phyloP scores from a whole-genome alignment of 1,140 invertebrate genomes.

The Vanessa tameamea region DNA sequence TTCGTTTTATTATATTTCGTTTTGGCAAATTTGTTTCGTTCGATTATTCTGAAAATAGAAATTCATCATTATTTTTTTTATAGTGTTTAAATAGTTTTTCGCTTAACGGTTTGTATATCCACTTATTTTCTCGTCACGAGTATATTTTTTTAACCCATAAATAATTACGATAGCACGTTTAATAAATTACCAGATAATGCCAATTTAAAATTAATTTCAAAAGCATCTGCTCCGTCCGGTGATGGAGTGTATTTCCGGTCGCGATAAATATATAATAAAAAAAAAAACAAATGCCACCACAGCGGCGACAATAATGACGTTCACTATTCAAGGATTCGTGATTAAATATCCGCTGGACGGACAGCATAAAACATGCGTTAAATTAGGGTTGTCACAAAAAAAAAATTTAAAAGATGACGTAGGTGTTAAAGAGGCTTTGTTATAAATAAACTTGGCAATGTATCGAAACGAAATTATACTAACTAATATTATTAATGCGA shows the following conservation, averaged over 20 bases:
- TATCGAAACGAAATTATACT: neutral
- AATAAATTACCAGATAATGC: constrained; percentile 33
- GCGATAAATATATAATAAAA: constrained; percentile 25
- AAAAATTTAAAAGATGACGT: neutral
- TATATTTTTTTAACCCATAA: neutral
- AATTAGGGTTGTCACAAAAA: constrained; percentile 28
- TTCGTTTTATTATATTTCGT: constrained; percentile 33
- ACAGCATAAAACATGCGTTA: constrained; percentile 19
- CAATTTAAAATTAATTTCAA: constrained; percentile 31
- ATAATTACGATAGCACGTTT: constrained; percentile 15
- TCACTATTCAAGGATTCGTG: constrained; percentile 35
- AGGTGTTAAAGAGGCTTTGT: neutral
- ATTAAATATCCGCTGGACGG: constrained; percentile 35
- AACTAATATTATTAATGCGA: neutral
- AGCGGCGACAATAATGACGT: constrained; percentile 32
- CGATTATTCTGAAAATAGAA: constrained; percentile 26
- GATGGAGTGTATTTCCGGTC: constrained; percentile 34
- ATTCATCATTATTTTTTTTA: neutral
- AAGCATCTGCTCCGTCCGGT: constrained; percentile 33
- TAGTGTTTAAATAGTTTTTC: neutral
- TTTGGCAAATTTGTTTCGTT: constrained; percentile 36
- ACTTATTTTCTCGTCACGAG: neutral
- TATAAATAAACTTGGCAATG: neutral
- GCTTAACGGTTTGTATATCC: constrained; percentile 2
- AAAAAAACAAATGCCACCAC: constrained; percentile 31